A percentile compares a stretch with the other conserved stretches of the same genome.
These are phyloP conservation scores for Brachionus koreanus DNA, from an alignment of 1,140 invertebrate species.

Conservation along the genomic window DNA sequence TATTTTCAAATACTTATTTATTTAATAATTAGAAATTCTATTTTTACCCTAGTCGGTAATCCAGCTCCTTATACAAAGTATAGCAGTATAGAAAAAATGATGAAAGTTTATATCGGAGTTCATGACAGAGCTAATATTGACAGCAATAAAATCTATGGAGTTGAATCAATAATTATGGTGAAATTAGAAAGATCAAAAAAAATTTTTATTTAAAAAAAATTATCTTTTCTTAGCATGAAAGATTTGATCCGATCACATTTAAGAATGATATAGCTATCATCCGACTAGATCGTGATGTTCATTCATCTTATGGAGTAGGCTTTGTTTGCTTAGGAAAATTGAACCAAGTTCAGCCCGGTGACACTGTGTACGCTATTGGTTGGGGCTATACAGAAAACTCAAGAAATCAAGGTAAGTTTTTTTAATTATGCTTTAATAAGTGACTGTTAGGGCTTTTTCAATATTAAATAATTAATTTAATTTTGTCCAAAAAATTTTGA, in stretches of 20 bases:
- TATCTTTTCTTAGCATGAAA: neutral
- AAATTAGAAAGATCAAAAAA: neutral
- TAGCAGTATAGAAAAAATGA: conserved; percentile 27
- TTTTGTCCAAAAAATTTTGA: too few species aligned
- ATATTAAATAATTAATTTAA: neutral
- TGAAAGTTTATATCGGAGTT: conserved; percentile 33
- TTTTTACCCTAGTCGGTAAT: conserved; percentile 29
- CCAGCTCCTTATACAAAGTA: neutral
- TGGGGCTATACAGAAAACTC: conserved; percentile 44
- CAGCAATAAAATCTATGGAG: neutral
- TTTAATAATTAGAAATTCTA: conserved; percentile 25
- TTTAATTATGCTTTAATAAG: neutral
- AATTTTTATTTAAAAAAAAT: neutral
- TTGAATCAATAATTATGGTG: conserved; percentile 37
- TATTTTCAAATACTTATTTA: neutral
- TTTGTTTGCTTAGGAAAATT: neutral
- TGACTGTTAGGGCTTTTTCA: too few species aligned
- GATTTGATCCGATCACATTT: conserved; percentile 30
- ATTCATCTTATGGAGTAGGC: neutral
- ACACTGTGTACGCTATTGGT: conserved; percentile 2
- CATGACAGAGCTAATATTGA: neutral
- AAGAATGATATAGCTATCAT: conserved; percentile 42
- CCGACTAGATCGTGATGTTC: neutral
- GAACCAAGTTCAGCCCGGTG: conserved; percentile 41
- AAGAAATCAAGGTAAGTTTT: conserved; percentile 21